A percentile compares a stretch with the other conserved stretches of the same genome.
phyloP scores from a whole-genome alignment of 2,113 vertebrate species.

The Platycercus adscitus region DNA sequence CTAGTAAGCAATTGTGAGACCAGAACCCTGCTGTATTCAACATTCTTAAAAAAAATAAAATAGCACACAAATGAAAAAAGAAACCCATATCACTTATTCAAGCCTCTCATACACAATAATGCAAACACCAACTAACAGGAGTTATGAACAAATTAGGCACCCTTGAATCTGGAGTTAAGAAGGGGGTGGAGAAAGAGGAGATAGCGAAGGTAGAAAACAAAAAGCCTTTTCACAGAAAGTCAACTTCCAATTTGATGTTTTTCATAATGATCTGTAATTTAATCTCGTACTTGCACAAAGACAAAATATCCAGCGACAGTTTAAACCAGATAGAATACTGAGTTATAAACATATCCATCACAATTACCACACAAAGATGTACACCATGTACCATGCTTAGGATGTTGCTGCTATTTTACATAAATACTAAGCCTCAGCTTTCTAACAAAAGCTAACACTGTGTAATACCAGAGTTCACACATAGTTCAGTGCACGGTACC shows the following conservation, averaged over 20 bases:
- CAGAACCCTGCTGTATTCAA: neutral
- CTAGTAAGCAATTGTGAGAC: neutral
- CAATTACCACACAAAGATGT: neutral
- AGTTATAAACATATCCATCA: neutral
- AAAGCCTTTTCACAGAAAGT: neutral
- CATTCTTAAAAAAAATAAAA: neutral
- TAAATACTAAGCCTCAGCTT: neutral
- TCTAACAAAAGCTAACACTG: neutral
- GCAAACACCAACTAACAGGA: neutral
- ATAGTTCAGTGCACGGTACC: accelerated
- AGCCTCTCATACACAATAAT: neutral
- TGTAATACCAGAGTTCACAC: neutral
- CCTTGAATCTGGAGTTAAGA: neutral
- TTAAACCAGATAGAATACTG: neutral
- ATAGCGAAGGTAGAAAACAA: neutral
- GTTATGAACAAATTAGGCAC: neutral
- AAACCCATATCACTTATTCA: neutral
- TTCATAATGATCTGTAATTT: neutral
- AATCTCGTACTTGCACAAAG: neutral
- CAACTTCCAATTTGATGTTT: neutral
- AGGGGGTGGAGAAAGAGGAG: neutral
- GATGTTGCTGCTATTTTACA: neutral
- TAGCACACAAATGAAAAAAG: neutral
- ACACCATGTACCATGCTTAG: neutral
- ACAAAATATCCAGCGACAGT: neutral